Conservation (phyloP, 2,888 invertebrate genomes). For the Drosophila pullipes region DNA sequence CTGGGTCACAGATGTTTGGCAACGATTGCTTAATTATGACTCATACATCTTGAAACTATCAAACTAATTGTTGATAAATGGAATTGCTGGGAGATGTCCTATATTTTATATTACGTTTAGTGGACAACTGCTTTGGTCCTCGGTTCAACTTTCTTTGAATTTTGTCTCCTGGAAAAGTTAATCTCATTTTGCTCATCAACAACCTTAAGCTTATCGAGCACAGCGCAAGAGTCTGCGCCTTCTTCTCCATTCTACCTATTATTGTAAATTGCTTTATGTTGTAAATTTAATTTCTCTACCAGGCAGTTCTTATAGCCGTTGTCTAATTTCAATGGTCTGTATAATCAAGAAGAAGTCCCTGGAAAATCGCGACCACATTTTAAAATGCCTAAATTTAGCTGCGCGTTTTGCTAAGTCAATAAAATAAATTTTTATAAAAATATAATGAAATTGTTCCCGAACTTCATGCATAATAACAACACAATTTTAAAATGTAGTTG, state of each 20-base stretch:
- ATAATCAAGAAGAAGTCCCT: conserved; percentile 6
- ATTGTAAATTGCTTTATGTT: conserved; percentile 22
- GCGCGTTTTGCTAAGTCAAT: background rate
- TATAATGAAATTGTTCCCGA: conserved; percentile 24
- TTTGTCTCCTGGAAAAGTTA: background rate
- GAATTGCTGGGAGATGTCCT: background rate
- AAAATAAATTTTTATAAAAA: conserved; percentile 6
- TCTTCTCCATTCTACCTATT: background rate
- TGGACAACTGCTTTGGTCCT: background rate
- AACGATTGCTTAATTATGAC: conserved; percentile 58
- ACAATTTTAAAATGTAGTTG: conserved; percentile 25
- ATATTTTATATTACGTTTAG: conserved; percentile 2
- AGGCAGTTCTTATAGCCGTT: conserved; percentile 9
- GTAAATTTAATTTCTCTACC: background rate
- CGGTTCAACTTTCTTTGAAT: background rate
- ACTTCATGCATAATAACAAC: conserved; percentile 19
- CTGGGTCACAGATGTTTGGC: conserved; percentile 60
- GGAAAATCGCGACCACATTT: conserved; percentile 31
- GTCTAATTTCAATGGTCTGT: background rate
- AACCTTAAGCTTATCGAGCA: conserved; percentile 4
- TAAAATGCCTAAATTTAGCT: conserved; percentile 16
- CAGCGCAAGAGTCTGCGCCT: background rate
- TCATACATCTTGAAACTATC: conserved; percentile 45
- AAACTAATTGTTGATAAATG: background rate
- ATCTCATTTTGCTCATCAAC: conserved; percentile 26